phyloP scores from a whole-genome alignment of 2,797 vertebrate species.

The Graptemys geographica region DNA sequence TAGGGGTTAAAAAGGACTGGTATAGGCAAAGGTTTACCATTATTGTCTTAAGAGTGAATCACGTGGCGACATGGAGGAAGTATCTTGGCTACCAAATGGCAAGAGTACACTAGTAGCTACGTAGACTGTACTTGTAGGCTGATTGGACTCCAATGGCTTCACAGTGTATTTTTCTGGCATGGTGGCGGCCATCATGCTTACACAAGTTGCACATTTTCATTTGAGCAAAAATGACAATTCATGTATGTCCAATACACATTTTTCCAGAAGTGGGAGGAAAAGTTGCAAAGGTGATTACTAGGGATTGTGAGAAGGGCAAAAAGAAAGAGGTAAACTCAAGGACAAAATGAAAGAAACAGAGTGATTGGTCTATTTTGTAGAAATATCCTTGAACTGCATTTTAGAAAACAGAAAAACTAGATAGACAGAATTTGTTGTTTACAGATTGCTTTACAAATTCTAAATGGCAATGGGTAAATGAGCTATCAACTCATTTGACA shows the following conservation, averaged over 20 bases:
- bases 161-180: neutral
- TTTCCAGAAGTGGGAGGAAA: neutral
- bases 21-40: neutral
- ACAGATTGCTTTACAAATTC: slow-evolving; percentile 77
- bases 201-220: neutral
- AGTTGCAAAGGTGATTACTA: neutral
- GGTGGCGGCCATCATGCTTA: neutral
- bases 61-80: neutral
- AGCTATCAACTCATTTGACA: slow-evolving; percentile 69
- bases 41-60: neutral
- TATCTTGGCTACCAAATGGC: neutral
- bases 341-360: neutral
- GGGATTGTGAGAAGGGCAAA: neutral
- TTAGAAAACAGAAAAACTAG: slow-evolving; percentile 24
- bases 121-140: neutral
- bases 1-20: neutral
- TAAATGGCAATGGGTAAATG: slow-evolving; percentile 72
- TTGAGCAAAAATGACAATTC: neutral
- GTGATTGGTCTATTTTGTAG: neutral
- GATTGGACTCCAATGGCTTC: neutral
- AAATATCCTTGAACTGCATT: slow-evolving; percentile 24
- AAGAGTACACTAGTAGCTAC: neutral
- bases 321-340: neutral
- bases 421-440: slow-evolving; percentile 51
- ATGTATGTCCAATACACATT: accelerated